Evolutionary conservation across 2,888 invertebrate genomes (phyloP).

Genomic region (Pediacus dermestoides): DNA sequence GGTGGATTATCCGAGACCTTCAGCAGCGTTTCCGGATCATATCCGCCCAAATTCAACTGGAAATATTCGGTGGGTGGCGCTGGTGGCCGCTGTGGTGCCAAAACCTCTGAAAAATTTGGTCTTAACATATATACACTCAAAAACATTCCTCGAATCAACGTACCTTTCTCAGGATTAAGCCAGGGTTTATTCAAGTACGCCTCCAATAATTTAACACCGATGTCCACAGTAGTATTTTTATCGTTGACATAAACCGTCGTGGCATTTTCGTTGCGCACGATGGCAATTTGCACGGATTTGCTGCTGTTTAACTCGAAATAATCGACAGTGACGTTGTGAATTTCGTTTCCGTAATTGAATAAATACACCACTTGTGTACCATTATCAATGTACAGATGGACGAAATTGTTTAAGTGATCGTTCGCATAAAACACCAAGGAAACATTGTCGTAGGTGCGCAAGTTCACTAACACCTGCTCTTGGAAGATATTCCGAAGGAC

Average conservation of each 20-base stretch:
- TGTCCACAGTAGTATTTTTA: conserved; percentile 65
- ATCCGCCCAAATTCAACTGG: conserved; percentile 83
- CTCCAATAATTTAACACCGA: conserved; percentile 66
- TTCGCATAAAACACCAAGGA: conserved; percentile 86
- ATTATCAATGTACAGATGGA: conserved; percentile 79
- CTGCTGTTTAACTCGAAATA: conserved; percentile 74
- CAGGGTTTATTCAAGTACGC: conserved; percentile 84
- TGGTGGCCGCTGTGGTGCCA: conserved; percentile 83
- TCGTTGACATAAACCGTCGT: conserved; percentile 82
- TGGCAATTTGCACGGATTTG: conserved; percentile 84
- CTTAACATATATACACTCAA: too few relatives aligned
- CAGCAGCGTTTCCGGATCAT: conserved; percentile 69
- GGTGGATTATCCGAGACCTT: conserved; percentile 55
- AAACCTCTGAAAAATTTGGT: conserved; percentile 67
- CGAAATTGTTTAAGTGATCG: conserved; percentile 90
- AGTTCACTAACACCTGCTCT: conserved; percentile 80
- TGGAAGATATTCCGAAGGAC: conserved; percentile 70
- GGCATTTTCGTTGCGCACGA: conserved; percentile 66
- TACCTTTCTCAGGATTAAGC: conserved; percentile 77
- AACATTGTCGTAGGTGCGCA: conserved; percentile 80
- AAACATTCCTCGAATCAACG: conserved; percentile 30
- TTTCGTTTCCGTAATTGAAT: conserved; percentile 78
- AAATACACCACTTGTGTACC: conserved; percentile 78
- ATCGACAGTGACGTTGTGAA: conserved; percentile 73
- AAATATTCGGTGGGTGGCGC: conserved; percentile 88